Evolutionary conservation across 1,140 invertebrate genomes (phyloP).

Genomic region (Telenomus remus): DNA sequence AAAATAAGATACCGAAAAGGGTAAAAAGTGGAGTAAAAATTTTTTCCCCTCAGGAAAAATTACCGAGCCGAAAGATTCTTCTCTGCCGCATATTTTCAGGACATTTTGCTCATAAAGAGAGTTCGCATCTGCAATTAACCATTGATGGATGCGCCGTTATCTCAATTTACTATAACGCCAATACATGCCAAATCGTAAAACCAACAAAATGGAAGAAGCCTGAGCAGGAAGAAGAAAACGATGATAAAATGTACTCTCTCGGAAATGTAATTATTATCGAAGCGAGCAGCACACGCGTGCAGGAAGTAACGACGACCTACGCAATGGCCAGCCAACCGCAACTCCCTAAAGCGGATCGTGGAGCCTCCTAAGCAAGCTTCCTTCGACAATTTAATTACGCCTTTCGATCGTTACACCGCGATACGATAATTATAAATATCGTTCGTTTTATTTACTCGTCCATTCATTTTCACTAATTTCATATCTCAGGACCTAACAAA

Average conservation of each 20-base stretch:
- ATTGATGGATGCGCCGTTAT: conserved; percentile 30
- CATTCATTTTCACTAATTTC: no score
- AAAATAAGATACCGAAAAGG: no score
- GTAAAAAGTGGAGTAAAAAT: no score
- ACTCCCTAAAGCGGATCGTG: conserved; percentile 61
- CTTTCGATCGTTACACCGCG: conserved; percentile 43
- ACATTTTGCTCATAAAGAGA: conserved; percentile 40
- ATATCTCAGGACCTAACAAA: no score
- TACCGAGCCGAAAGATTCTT: conserved; percentile 8
- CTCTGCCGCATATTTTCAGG: conserved; percentile 33
- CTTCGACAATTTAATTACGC: conserved; percentile 60
- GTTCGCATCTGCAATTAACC: conserved; percentile 33
- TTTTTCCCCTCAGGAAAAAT: no score
- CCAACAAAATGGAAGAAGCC: conserved; percentile 33
- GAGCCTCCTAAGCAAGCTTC: conserved; percentile 56
- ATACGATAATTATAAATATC: conserved; percentile 27
- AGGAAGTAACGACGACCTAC: conserved; percentile 58
- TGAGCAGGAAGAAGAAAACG: conserved; percentile 25
- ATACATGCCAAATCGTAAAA: conserved; percentile 24
- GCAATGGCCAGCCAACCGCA: conserved; percentile 60
- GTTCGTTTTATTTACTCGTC: no score
- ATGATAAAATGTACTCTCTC: conserved; percentile 41
- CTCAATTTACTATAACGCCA: conserved; percentile 20
- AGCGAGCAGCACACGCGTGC: conserved; percentile 51
- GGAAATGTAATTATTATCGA: conserved; percentile 52